Percentiles rank a stretch among this genome's conserved stretches.
phyloP scores from a whole-genome alignment of 2,113 vertebrate species.

The Morone saxatilis region DNA sequence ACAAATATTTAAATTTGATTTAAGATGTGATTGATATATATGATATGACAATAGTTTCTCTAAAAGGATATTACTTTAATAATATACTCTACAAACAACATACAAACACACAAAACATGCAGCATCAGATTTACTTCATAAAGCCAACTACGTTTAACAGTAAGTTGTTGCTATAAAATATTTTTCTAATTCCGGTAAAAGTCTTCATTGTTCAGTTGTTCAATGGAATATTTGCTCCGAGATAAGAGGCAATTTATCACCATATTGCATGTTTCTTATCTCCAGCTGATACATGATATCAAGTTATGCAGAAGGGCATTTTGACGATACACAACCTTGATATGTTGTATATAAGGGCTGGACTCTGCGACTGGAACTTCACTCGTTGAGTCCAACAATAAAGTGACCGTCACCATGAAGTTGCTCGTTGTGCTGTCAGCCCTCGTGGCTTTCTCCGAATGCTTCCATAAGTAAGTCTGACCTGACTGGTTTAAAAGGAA shows the following conservation, averaged over 20 bases:
- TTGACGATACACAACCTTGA: slow-evolving; percentile 30
- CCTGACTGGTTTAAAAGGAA: slow-evolving; percentile 19
- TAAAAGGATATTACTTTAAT: not conserved
- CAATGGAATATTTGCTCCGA: slow-evolving; percentile 10
- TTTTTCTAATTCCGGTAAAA: not conserved
- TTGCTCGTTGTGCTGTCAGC: slow-evolving; percentile 72
- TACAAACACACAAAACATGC: not conserved
- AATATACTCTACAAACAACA: not conserved
- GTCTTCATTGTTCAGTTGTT: slow-evolving; percentile 6
- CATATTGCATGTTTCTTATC: slow-evolving; percentile 41
- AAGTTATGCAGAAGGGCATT: slow-evolving; percentile 39
- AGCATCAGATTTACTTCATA: not conserved
- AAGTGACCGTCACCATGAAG: slow-evolving; percentile 75
- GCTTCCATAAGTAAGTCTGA: slow-evolving; percentile 75
- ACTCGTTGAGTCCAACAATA: slow-evolving; percentile 14
- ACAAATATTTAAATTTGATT: not conserved
- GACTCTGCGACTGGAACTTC: slow-evolving; percentile 2
- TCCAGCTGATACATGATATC: slow-evolving; percentile 25
- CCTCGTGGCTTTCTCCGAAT: slow-evolving; percentile 77
- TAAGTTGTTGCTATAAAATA: not conserved
- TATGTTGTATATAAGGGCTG: slow-evolving; percentile 62
- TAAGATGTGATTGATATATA: not conserved
- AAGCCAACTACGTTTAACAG: not conserved
- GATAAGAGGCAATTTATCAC: slow-evolving; percentile 29
- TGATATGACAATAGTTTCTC: not conserved